Evolutionary conservation across 2,888 invertebrate genomes (phyloP).

Genomic region (Schizotus pectinicornis): DNA sequence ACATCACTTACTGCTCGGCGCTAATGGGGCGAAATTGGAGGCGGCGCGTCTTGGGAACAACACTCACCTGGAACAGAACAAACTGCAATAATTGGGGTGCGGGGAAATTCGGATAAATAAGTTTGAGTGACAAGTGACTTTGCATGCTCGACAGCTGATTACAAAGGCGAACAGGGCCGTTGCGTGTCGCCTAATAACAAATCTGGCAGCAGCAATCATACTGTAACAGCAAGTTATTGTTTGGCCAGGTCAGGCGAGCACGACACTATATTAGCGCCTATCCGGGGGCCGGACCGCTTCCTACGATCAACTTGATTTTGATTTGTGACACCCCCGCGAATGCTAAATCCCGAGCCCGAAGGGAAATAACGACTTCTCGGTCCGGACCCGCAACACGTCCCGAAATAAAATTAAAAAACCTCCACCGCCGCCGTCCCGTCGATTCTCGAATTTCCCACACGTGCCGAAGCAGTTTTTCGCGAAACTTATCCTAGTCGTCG

Average conservation of each 20-base stretch:
- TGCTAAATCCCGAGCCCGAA: no score
- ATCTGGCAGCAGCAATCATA: slow-evolving; percentile 52
- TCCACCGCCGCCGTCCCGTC: no score
- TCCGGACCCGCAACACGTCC: no score
- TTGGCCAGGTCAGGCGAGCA: slow-evolving; percentile 50
- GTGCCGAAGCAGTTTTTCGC: no score
- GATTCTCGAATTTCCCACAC: no score
- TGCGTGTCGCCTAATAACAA: slow-evolving; percentile 53
- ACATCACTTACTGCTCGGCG: slow-evolving; percentile 24
- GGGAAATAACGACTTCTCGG: no score
- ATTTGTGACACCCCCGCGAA: slow-evolving; percentile 2
- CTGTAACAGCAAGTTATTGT: slow-evolving; percentile 50
- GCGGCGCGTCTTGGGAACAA: slow-evolving; percentile 28
- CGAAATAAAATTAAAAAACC: no score
- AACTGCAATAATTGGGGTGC: slow-evolving; percentile 26
- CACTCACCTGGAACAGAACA: slow-evolving; percentile 46
- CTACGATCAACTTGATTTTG: slow-evolving; percentile 18
- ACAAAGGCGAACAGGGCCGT: slow-evolving; percentile 44
- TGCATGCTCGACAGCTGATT: slow-evolving; percentile 52
- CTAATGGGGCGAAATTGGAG: slow-evolving; percentile 28
- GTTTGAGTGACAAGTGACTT: slow-evolving; percentile 49
- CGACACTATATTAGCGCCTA: slow-evolving; percentile 43
- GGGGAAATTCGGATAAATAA: slow-evolving; percentile 17
- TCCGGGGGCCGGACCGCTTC: slow-evolving; percentile 31
- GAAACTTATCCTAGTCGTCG: no score